Evolutionary conservation across 2,797 vertebrate species (phyloP).

Genomic region (Leptodactylus fallax): DNA sequence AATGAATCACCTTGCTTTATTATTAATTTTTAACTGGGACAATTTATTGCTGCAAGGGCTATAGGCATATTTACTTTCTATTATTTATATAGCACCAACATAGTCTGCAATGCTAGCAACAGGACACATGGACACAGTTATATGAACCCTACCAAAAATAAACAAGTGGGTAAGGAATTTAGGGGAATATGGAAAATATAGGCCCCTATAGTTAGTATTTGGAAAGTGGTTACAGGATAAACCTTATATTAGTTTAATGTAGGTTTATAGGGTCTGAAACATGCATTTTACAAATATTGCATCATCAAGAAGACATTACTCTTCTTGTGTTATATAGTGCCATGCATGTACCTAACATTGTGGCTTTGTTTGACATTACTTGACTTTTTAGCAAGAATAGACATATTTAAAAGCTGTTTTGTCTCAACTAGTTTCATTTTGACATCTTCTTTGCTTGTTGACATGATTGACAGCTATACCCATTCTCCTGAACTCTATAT

Average conservation of each 20-base stretch:
- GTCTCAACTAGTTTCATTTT: no score
- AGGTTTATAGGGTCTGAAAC: neutral
- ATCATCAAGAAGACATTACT: neutral
- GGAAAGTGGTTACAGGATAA: neutral
- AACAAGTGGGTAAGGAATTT: neutral
- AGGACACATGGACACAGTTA: neutral
- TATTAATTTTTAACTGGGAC: neutral
- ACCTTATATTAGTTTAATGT: neutral
- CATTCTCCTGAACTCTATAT: no score
- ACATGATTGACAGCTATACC: no score
- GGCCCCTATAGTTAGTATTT: neutral
- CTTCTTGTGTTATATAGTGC: neutral
- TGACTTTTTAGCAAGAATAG: no score
- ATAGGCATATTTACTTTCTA: neutral
- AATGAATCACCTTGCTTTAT: neutral
- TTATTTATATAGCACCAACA: neutral
- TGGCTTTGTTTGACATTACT: neutral
- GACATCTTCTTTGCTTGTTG: no score
- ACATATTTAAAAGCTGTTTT: no score
- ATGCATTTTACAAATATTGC: no score
- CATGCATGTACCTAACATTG: neutral
- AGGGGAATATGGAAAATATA: neutral
- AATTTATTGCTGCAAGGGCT: neutral
- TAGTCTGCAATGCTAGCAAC: neutral
- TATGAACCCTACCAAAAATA: neutral